Conservation (phyloP, 2,797 vertebrate species). For the Chromis chromis region DNA sequence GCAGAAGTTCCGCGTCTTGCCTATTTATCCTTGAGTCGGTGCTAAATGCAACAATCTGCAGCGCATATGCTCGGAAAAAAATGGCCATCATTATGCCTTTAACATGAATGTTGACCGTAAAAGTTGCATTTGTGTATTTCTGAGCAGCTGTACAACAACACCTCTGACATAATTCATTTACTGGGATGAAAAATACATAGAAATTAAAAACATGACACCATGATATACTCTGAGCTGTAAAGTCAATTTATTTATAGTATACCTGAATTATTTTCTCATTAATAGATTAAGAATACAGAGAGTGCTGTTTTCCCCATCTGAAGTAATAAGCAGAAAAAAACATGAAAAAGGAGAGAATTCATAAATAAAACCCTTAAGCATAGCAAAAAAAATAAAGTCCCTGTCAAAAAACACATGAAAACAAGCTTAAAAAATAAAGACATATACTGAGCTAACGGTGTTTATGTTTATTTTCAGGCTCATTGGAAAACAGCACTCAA, state of each 20-base stretch:
- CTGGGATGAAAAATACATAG: not conserved
- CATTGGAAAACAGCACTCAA: constrained; percentile 3
- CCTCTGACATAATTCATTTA: not conserved
- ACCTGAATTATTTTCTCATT: constrained; percentile 28
- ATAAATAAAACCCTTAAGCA: constrained; percentile 26
- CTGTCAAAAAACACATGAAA: constrained; percentile 34
- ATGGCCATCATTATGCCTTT: not conserved
- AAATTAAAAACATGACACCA: constrained; percentile 6
- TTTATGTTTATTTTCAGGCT: constrained; percentile 10
- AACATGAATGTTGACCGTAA: not conserved
- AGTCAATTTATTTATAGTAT: constrained; percentile 12
- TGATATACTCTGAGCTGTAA: not conserved
- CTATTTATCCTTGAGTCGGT: constrained; percentile 2
- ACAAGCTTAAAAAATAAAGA: constrained; percentile 30
- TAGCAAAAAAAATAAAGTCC: constrained; percentile 35
- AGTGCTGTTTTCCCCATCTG: constrained; percentile 19
- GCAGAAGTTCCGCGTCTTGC: constrained; percentile 7
- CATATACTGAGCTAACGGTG: constrained; percentile 21
- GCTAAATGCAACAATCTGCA: constrained; percentile 25
- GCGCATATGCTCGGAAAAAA: constrained; percentile 28
- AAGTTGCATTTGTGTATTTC: not conserved
- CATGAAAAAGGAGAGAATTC: constrained; percentile 19
- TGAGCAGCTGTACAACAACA: not conserved
- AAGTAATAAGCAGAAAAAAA: constrained; percentile 36
- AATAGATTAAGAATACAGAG: constrained; percentile 39